Evolutionary conservation across 2,113 vertebrate genomes (phyloP).

Genomic region (Myotis lucifugus): DNA sequence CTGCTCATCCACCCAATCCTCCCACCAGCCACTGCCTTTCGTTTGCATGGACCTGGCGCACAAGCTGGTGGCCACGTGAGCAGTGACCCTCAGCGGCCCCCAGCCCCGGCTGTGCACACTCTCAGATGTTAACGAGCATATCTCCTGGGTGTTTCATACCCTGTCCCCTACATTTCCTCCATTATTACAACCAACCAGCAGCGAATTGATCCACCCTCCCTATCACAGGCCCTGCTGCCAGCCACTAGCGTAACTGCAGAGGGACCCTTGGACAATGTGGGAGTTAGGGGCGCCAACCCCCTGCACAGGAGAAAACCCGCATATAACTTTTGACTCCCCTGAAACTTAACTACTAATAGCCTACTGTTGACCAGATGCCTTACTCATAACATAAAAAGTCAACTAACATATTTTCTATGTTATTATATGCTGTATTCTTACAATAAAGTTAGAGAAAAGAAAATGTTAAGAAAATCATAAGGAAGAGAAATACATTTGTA

Average conservation of each 20-base stretch:
- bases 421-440: neutral
- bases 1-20: neutral
- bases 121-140: neutral
- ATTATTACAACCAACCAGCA: neutral
- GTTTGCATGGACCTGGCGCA: rapidly evolving
- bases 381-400: neutral
- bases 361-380: neutral
- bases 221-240: rapidly evolving
- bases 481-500: neutral
- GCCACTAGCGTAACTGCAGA: neutral
- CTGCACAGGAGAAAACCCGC: neutral
- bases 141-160: neutral
- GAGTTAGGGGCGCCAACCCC: neutral
- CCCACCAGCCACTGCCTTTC: neutral
- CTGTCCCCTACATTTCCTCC: neutral
- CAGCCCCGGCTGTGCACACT: rapidly evolving
- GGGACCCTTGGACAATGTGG: neutral
- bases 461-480: neutral
- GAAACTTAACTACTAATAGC: neutral
- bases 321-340: too few species aligned
- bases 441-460: neutral
- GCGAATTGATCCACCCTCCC: neutral
- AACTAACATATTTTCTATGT: neutral
- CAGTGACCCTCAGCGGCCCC: too few species aligned
- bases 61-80: rapidly evolving